phyloP scores from a whole-genome alignment of 2,888 invertebrate species.

The Plemyria rubiginata region DNA sequence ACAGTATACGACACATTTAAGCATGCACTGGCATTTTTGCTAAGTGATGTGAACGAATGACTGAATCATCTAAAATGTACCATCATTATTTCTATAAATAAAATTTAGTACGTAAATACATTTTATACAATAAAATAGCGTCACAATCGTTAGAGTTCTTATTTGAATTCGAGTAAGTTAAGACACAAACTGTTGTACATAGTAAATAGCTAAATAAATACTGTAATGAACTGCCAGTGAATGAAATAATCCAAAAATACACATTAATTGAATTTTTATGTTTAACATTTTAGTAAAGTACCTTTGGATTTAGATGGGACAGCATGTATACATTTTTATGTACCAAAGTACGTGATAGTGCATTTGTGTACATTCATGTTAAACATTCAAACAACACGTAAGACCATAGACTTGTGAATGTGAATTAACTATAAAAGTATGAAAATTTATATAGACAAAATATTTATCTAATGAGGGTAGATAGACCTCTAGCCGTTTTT shows the following conservation, averaged over 20 bases:
- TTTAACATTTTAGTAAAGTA: background rate
- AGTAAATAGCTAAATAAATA: slow-evolving; percentile 23
- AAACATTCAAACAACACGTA: slow-evolving; percentile 18
- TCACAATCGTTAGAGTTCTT: slow-evolving; percentile 19
- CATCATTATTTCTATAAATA: slow-evolving; percentile 13
- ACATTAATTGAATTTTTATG: slow-evolving; percentile 12
- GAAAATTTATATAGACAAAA: slow-evolving; percentile 4
- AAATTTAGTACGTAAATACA: slow-evolving; percentile 10
- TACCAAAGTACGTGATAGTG: slow-evolving; percentile 36
- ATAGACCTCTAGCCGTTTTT: slow-evolving; percentile 1
- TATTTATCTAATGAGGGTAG: slow-evolving; percentile 1
- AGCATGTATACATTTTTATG: slow-evolving; percentile 8
- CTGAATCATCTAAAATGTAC: slow-evolving; percentile 19
- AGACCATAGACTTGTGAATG: background rate
- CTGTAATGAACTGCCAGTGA: slow-evolving; percentile 22
- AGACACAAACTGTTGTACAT: slow-evolving; percentile 26
- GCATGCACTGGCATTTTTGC: slow-evolving; percentile 4
- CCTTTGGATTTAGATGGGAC: background rate
- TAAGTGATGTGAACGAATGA: slow-evolving; percentile 6
- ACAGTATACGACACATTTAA: slow-evolving; percentile 2
- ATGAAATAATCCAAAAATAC: slow-evolving; percentile 30
- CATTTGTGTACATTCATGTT: slow-evolving; percentile 17
- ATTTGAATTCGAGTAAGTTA: slow-evolving; percentile 2
- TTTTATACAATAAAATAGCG: slow-evolving; percentile 8
- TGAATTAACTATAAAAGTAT: background rate